These are phyloP conservation scores for Galaxea fascicularis DNA, from an alignment of 92 coral and sea anemone species.

Conservation along the genomic window DNA sequence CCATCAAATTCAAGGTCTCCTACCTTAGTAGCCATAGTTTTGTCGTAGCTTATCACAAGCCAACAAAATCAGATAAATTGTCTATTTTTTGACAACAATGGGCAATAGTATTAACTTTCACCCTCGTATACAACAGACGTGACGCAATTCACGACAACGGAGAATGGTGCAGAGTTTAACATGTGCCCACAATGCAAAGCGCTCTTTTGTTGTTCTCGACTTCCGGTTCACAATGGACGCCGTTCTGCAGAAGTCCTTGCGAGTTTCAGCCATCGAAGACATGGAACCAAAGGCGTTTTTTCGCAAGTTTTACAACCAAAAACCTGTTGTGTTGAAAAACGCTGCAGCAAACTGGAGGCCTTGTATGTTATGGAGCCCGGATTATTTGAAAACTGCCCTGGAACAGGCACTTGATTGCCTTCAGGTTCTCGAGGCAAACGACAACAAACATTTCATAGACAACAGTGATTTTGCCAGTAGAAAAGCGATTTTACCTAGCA, in stretches of 20 bases:
- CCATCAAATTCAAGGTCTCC: background rate
- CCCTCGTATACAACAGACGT: background rate
- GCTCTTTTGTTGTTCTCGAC: background rate
- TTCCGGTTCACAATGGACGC: constrained; percentile 26
- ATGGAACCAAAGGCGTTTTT: constrained; percentile 34
- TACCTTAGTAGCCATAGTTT: constrained; percentile 32
- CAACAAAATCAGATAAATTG: background rate
- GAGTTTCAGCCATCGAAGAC: constrained; percentile 27
- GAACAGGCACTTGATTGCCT: constrained; percentile 11
- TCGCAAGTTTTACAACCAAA: constrained; percentile 52
- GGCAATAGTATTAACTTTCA: background rate
- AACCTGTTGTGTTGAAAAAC: constrained; percentile 48
- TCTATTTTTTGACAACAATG: background rate
- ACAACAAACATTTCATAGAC: constrained; percentile 54
- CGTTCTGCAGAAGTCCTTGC: constrained; percentile 10
- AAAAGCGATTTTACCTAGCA: constrained; percentile 29
- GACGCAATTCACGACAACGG: constrained; percentile 19
- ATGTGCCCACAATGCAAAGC: constrained; percentile 12
- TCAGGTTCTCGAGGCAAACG: constrained; percentile 36
- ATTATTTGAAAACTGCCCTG: constrained; percentile 43
- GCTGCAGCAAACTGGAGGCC: constrained; percentile 47
- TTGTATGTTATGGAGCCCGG: constrained; percentile 32
- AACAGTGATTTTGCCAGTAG: constrained; percentile 43
- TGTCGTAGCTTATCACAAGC: background rate
- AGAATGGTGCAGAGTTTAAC: background rate